These are phyloP conservation scores for Argentina silus DNA, from an alignment of 2,797 vertebrate genomes.

Conservation along the genomic window DNA sequence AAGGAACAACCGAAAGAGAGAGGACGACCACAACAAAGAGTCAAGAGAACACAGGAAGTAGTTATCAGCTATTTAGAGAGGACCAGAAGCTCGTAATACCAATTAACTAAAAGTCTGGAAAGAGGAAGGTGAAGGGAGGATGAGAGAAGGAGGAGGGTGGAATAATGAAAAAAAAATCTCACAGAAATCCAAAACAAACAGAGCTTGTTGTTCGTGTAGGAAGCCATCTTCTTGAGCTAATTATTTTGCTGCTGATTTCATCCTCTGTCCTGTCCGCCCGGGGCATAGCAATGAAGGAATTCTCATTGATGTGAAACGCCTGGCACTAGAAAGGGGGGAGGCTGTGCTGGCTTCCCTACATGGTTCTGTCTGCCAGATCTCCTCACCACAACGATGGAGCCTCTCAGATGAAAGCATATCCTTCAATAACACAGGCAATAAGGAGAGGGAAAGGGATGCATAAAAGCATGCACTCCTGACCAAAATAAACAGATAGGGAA, in stretches of 20 bases:
- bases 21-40: constrained; percentile 25
- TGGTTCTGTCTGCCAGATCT: constrained; percentile 58
- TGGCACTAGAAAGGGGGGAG: constrained; percentile 50
- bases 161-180: not conserved
- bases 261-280: constrained; percentile 31
- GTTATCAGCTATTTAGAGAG: constrained; percentile 23
- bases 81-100: constrained; percentile 21
- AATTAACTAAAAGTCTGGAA: constrained; percentile 36
- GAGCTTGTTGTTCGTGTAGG: not conserved
- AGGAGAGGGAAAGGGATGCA: constrained; percentile 39
- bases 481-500: constrained; percentile 33
- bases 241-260: too few species aligned
- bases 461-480: constrained; percentile 45
- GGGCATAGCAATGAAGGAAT: constrained; percentile 58
- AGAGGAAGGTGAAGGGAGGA: not conserved
- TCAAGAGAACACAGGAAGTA: constrained; percentile 1
- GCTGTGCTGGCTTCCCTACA: constrained; percentile 41
- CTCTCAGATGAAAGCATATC: constrained; percentile 59
- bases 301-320: constrained; percentile 62
- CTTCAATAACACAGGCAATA: constrained; percentile 59
- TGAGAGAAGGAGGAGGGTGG: not conserved
- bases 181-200: constrained; percentile 10
- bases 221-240: constrained; percentile 5
- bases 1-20: constrained; percentile 19
- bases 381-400: constrained; percentile 52